Conservation (phyloP, 2,888 invertebrate species). For the Micoletzkya japonica region DNA sequence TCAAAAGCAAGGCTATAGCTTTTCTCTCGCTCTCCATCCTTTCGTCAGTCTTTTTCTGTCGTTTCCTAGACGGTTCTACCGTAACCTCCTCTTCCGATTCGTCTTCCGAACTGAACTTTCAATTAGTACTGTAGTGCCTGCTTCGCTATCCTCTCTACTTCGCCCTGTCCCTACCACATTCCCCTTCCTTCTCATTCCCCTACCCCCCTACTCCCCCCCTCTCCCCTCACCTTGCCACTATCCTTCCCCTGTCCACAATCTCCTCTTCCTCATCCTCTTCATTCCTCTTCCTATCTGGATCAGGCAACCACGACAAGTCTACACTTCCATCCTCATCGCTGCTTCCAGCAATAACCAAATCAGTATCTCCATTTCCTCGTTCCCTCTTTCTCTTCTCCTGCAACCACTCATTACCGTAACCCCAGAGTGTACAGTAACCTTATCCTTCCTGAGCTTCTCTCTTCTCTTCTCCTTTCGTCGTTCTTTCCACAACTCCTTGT, state of each 20-base stretch:
- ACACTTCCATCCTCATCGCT: constrained; percentile 31
- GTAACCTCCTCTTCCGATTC: no score
- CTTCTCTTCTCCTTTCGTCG: constrained; percentile 28
- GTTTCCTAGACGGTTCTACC: not conserved
- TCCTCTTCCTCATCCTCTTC: not conserved
- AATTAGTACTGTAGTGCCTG: no score
- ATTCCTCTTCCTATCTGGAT: constrained; percentile 44
- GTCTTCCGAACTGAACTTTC: no score
- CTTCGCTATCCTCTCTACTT: not conserved
- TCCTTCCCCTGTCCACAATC: no score
- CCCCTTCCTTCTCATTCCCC: not conserved
- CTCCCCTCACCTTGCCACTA: not conserved
- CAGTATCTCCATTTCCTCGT: constrained; percentile 14
- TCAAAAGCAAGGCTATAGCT: no score
- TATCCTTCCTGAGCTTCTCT: constrained; percentile 38
- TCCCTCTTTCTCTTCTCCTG: constrained; percentile 35
- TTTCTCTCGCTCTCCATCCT: not conserved
- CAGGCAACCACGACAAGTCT: constrained; percentile 55
- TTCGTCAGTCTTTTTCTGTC: not conserved
- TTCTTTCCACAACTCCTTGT: constrained; percentile 31
- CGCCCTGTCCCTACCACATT: not conserved
- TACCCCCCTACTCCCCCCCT: not conserved
- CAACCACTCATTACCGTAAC: not conserved
- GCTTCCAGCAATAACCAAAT: constrained; percentile 18
- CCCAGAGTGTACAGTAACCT: constrained; percentile 16